Percentiles rank a stretch among this genome's conserved stretches.
Conservation (phyloP, 2,113 vertebrate species). For the Hippocampus zosterae region DNA sequence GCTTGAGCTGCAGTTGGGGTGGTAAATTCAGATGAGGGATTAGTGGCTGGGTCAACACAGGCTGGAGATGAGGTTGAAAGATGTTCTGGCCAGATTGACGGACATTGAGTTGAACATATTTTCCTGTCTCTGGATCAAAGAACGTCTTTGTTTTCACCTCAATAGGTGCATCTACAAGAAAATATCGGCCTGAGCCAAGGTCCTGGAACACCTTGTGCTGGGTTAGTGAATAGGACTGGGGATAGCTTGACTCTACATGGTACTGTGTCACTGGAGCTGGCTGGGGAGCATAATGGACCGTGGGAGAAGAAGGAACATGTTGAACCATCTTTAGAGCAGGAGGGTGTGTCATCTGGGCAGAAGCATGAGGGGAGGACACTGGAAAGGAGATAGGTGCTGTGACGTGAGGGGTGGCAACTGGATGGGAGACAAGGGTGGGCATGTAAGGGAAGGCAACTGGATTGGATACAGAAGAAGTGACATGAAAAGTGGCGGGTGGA, state of each 20-base stretch:
- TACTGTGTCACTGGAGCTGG: slow-evolving; percentile 62
- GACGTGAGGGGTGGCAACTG: slow-evolving; percentile 30
- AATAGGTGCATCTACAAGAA: slow-evolving; percentile 86
- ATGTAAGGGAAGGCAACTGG: slow-evolving; percentile 23
- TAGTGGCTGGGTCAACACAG: slow-evolving; percentile 32
- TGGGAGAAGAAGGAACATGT: slow-evolving; percentile 57
- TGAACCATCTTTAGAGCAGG: slow-evolving; percentile 37
- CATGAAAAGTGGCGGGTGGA: slow-evolving; percentile 31
- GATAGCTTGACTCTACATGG: slow-evolving; percentile 67
- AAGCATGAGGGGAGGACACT: slow-evolving; percentile 28
- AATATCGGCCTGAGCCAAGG: slow-evolving; percentile 90
- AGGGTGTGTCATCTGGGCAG: slow-evolving; percentile 33
- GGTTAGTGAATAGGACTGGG: slow-evolving; percentile 74
- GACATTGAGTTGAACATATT: slow-evolving; percentile 86
- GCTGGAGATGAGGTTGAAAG: slow-evolving; percentile 40
- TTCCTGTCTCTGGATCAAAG: slow-evolving; percentile 92
- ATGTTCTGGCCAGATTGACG: slow-evolving; percentile 71
- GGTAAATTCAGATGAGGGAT: slow-evolving; percentile 38
- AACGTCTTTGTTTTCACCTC: slow-evolving; percentile 89
- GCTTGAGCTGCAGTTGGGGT: slow-evolving; percentile 26
- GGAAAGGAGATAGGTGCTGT: slow-evolving; percentile 26
- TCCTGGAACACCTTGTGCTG: slow-evolving; percentile 91
- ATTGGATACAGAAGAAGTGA: slow-evolving; percentile 36
- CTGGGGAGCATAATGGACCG: slow-evolving; percentile 42
- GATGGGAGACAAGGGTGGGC: slow-evolving; percentile 33